Evolutionary conservation across 2,888 invertebrate genomes (phyloP).

Genomic region (Eurytoma californica): DNA sequence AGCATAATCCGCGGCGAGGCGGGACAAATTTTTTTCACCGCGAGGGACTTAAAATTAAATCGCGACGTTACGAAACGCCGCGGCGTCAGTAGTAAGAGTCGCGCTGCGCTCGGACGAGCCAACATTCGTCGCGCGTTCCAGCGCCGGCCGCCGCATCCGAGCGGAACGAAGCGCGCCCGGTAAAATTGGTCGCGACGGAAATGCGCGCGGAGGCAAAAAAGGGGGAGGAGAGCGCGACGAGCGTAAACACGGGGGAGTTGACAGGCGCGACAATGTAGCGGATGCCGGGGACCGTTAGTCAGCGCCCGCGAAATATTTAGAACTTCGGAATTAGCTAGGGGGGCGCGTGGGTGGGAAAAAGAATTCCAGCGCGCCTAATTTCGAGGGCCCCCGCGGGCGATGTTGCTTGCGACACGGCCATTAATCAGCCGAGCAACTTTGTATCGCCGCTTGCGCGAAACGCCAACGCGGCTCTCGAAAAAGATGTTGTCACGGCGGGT

Average conservation of each 20-base stretch:
- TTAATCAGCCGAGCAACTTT: constrained; percentile 44
- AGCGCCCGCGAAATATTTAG: constrained; percentile 57
- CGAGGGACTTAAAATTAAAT: not conserved
- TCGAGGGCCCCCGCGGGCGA: not conserved
- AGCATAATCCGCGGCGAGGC: too few relatives aligned
- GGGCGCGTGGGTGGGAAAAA: not conserved
- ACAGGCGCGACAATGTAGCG: constrained; percentile 11
- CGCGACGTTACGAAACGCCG: not conserved
- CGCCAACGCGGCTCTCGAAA: constrained; percentile 31
- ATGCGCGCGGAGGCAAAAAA: not conserved
- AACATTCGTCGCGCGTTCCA: not conserved
- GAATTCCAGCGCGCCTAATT: constrained; percentile 34
- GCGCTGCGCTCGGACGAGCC: constrained; percentile 17
- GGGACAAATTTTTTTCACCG: too few relatives aligned
- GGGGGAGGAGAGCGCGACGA: not conserved
- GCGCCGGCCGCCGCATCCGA: too few relatives aligned
- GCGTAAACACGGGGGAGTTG: constrained; percentile 18
- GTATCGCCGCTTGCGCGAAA: constrained; percentile 31
- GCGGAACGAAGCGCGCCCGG: constrained; percentile 13
- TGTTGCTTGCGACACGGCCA: constrained; percentile 1
- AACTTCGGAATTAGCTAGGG: constrained; percentile 54
- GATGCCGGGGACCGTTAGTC: constrained; percentile 52
- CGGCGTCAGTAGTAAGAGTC: constrained; percentile 31
- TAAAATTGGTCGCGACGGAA: not conserved
- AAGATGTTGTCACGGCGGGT: not conserved